Evolutionary conservation across 1,140 invertebrate species (phyloP).

Genomic region (Heterodera schachtii): DNA sequence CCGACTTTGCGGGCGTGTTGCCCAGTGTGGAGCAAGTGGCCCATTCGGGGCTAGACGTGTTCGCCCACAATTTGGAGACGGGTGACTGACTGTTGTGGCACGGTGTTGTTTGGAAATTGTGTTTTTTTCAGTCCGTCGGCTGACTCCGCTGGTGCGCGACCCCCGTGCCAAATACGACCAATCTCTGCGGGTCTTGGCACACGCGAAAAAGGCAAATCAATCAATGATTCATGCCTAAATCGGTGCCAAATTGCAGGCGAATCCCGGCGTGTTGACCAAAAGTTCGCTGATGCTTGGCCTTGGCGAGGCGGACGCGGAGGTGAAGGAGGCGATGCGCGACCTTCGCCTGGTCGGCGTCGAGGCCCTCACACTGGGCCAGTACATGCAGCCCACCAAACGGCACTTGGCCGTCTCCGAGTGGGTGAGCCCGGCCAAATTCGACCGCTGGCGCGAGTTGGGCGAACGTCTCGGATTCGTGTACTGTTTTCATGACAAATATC

Average conservation of each 20-base stretch:
- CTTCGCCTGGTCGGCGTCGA: conserved; percentile 77
- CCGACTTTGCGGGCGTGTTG: conserved; percentile 83
- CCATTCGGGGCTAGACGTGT: conserved; percentile 79
- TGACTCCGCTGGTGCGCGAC: conserved; percentile 79
- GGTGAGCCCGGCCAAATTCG: conserved; percentile 91
- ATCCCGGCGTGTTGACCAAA: conserved; percentile 86
- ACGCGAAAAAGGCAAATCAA: conserved; percentile 71
- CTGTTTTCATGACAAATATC: not conserved
- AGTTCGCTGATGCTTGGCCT: conserved; percentile 97
- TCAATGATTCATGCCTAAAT: not conserved
- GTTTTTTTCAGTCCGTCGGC: conserved; percentile 71
- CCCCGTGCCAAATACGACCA: conserved; percentile 80
- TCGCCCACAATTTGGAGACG: conserved; percentile 96
- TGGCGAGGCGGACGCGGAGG: conserved; percentile 88
- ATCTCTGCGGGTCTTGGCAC: conserved; percentile 79
- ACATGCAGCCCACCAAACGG: conserved; percentile 84
- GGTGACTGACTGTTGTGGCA: conserved; percentile 48
- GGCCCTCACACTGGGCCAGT: conserved; percentile 94
- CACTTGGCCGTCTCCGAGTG: conserved; percentile 86
- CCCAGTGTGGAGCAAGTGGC: conserved; percentile 77
- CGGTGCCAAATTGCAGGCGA: not conserved
- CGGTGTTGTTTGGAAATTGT: conserved; percentile 67
- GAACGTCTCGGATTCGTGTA: conserved; percentile 82
- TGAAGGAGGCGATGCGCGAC: conserved; percentile 80
- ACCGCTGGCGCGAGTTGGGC: conserved; percentile 84